phyloP scores from a whole-genome alignment of 2,797 vertebrate species.

The Hippopotamyrus pictus region DNA sequence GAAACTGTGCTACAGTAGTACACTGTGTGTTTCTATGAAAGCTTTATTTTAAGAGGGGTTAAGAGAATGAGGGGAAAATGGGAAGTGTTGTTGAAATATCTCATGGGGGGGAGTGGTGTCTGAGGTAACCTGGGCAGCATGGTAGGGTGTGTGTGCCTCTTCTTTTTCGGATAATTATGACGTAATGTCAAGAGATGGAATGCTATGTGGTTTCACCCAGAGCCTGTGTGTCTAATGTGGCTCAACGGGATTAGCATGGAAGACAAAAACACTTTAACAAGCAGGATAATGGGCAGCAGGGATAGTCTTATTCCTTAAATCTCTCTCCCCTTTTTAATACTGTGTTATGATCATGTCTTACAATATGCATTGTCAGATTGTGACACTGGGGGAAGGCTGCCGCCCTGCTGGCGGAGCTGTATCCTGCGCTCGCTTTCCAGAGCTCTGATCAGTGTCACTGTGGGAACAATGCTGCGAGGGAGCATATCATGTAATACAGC shows the following conservation, averaged over 20 bases:
- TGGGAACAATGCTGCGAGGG: background rate
- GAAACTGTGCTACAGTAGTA: background rate
- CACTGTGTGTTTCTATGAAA: background rate
- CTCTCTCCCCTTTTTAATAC: background rate
- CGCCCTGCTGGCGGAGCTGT: background rate
- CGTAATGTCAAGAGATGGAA: background rate
- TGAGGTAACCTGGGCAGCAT: background rate
- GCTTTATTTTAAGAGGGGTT: background rate
- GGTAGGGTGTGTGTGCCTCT: background rate
- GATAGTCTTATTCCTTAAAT: background rate
- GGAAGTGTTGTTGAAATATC: background rate
- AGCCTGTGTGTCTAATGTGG: background rate
- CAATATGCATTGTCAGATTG: background rate
- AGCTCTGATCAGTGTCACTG: background rate
- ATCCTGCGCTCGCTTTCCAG: background rate
- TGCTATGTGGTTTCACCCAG: background rate
- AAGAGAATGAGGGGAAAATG: background rate
- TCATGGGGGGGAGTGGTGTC: background rate
- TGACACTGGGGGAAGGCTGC: background rate
- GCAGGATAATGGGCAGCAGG: background rate
- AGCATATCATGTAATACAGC: background rate
- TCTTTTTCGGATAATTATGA: background rate
- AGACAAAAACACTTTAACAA: background rate
- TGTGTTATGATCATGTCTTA: background rate
- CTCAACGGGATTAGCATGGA: background rate